phyloP scores from a whole-genome alignment of 2,888 invertebrate species.

The Heliothis peltigera region DNA sequence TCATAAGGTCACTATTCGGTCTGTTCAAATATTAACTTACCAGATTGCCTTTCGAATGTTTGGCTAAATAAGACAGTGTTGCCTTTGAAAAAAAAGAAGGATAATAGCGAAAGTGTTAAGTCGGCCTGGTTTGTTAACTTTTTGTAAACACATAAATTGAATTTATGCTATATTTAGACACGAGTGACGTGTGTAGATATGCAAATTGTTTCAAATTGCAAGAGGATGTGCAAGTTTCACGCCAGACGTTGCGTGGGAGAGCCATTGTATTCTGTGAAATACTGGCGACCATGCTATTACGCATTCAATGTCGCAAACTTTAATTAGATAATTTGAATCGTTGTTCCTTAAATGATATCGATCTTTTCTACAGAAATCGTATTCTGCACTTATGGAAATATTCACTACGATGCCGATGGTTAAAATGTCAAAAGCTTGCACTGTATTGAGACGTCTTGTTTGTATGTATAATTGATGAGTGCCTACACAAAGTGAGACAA shows the following conservation, averaged over 20 bases:
- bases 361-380: slow-evolving; percentile 1
- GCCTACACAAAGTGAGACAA: slow-evolving; percentile 54
- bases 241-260: slow-evolving; percentile 86
- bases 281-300: slow-evolving; percentile 78
- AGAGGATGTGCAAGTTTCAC: slow-evolving; percentile 76
- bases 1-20: slow-evolving; percentile 60
- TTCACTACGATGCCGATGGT: neutral
- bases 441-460: slow-evolving; percentile 31
- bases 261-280: slow-evolving; percentile 83
- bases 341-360: slow-evolving; percentile 59
- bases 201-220: slow-evolving; percentile 84
- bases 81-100: slow-evolving; percentile 79
- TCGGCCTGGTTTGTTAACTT: slow-evolving; percentile 77
- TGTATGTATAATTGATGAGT: slow-evolving; percentile 49
- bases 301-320: slow-evolving; percentile 74
- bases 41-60: slow-evolving; percentile 63
- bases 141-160: slow-evolving; percentile 75
- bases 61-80: slow-evolving; percentile 81
- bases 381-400: neutral
- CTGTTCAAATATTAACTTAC: slow-evolving; percentile 35
- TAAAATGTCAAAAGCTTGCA: slow-evolving; percentile 1
- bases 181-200: slow-evolving; percentile 74
- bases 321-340: slow-evolving; percentile 76
- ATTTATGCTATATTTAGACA: slow-evolving; percentile 74
- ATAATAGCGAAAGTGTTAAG: slow-evolving; percentile 87